Evolutionary conservation across 2,888 invertebrate species (phyloP), one percentile per base, ranked within the genome.

Genomic region (Drosophila paracracens): DNA sequence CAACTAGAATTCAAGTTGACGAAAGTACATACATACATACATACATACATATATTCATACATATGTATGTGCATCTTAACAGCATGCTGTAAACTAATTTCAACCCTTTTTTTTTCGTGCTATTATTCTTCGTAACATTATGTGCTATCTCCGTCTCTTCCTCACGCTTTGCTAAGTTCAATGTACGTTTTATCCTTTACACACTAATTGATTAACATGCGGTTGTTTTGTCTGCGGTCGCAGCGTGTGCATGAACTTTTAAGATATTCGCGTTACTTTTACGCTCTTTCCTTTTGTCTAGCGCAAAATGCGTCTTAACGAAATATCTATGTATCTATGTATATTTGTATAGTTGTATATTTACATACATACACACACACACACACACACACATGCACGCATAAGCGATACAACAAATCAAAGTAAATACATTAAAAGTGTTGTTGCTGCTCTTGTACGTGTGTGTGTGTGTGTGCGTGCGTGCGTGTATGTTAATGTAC

Each of bases 211-310:
- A 85, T 85, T 85, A 74, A 59, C 67, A 83, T 78, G 57, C 83
- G 69, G 60, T 57, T 54, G 27, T 57, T 56, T 65, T 62, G n/a
- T 31, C 46, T 36, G 53, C 58, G 51, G 31, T 64, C 58, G 56
- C 52, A 64, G 52, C 58, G 82, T 86, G 88, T 83, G 70, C 76
- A 65, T 91, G 91, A 89, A 90, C 88, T 88, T 89, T 91, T 74
- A 82, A 89, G 70, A 77, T 89, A 88, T 88, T 74, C 90, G 65
- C 57, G 40, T 56, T 65, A 60, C 64, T 61, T 64, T 40, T 56
- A 46, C 46, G 35, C 54, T 66, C 50, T 53, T 54, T 36, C 48
- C 64, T 72, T 79, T 84, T 54, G 88, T 89, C 84, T 84, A 84
- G 74, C 89, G 74, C 76, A 27, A 82, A 81, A 83, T 87, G 88